These are phyloP conservation scores for Cichladusa arquata DNA, from an alignment of 2,113 vertebrate genomes.

Conservation along the genomic window DNA sequence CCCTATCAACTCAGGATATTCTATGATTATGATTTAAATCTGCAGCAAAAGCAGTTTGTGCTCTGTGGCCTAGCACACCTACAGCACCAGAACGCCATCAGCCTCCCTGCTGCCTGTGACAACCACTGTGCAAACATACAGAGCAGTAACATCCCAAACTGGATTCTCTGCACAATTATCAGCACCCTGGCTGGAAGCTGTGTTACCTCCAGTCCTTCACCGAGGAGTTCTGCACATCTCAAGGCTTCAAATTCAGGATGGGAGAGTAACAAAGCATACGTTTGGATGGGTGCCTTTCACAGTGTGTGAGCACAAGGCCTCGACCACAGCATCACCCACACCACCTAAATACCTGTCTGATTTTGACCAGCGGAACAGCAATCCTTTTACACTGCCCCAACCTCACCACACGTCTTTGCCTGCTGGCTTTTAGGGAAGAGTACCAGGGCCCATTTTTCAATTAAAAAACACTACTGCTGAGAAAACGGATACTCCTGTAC, in stretches of 20 bases:
- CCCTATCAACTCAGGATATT: not conserved
- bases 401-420: accelerated
- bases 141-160: accelerated
- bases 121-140: accelerated
- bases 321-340: accelerated
- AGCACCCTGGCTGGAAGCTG: accelerated
- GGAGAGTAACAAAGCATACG: accelerated
- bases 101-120: not conserved
- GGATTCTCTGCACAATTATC: not conserved
- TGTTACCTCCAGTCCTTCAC: not conserved
- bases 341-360: not conserved
- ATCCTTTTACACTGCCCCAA: not conserved
- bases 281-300: not conserved
- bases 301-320: accelerated
- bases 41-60: not conserved
- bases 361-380: accelerated
- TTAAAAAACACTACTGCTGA: accelerated
- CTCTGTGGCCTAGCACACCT: not conserved
- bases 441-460: accelerated
- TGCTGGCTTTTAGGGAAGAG: too few relatives aligned
- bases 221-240: accelerated
- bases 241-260: accelerated
- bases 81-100: not conserved
- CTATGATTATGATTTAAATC: not conserved
- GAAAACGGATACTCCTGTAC: not conserved